These are phyloP conservation scores for Rhynchomys soricoides DNA, from an alignment of 2,113 vertebrate species.

Conservation along the genomic window DNA sequence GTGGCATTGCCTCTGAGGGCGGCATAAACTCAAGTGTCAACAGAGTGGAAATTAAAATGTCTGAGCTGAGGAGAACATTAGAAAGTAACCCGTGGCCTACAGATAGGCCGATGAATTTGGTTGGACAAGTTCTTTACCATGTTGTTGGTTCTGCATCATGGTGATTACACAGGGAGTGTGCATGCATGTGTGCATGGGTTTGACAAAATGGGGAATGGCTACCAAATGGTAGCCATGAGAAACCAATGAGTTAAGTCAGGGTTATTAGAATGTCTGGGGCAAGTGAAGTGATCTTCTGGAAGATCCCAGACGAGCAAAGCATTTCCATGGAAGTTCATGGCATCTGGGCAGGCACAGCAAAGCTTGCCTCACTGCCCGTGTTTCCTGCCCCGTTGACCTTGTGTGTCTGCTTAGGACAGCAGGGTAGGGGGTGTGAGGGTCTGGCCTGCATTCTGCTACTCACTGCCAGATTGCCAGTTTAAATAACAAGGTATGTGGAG, in stretches of 20 bases:
- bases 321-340: neutral
- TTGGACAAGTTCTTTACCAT: neutral
- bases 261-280: neutral
- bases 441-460: neutral
- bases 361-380: neutral
- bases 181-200: neutral
- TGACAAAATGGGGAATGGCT: neutral
- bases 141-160: neutral
- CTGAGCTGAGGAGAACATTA: neutral
- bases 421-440: neutral
- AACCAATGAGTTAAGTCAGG: neutral
- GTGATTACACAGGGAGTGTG: neutral
- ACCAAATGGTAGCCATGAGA: neutral
- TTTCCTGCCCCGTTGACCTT: neutral
- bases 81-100: neutral
- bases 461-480: constrained; percentile 8
- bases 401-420: neutral
- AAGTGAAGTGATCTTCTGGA: no score
- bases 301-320: neutral
- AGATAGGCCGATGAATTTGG: neutral
- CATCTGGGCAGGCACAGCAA: no score
- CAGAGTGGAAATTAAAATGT: constrained; percentile 25
- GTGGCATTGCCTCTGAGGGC: neutral
- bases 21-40: neutral
- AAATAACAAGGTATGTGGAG: constrained; percentile 24